Conservation (phyloP, 2,888 invertebrate genomes). For the Cantharis rufa region DNA sequence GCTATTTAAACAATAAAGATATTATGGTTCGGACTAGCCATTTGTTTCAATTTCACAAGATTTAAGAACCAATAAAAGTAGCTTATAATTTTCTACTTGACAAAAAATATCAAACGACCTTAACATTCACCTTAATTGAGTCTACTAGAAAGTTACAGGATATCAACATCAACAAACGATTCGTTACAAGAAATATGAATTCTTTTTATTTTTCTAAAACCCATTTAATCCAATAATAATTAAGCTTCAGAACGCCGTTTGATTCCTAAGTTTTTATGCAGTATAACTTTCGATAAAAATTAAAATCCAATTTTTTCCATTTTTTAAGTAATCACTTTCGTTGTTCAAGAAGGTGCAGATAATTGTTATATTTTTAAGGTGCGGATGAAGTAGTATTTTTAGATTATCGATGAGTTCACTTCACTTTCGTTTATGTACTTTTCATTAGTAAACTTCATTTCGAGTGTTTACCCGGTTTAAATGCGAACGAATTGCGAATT, state of each 20-base stretch:
- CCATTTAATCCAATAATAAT: neutral
- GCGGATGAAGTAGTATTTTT: neutral
- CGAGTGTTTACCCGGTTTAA: neutral
- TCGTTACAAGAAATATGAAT: neutral
- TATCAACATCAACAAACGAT: neutral
- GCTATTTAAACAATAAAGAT: neutral
- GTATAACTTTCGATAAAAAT: neutral
- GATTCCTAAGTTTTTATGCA: neutral
- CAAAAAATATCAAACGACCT: neutral
- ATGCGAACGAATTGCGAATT: neutral
- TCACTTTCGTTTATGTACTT: neutral
- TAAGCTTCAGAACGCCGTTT: neutral
- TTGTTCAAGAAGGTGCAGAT: neutral
- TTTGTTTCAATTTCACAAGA: neutral
- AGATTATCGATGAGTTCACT: neutral
- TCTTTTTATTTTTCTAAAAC: neutral
- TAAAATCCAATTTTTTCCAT: neutral
- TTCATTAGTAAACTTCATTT: neutral
- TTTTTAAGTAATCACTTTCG: neutral
- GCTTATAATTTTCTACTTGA: neutral
- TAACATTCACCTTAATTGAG: slow-evolving; percentile 3
- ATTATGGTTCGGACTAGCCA: neutral
- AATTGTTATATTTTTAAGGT: neutral
- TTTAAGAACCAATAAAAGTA: neutral
- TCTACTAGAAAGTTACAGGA: slow-evolving; percentile 2